Evolutionary conservation across 1,140 invertebrate species (phyloP).

Genomic region (Zophobas morio): DNA sequence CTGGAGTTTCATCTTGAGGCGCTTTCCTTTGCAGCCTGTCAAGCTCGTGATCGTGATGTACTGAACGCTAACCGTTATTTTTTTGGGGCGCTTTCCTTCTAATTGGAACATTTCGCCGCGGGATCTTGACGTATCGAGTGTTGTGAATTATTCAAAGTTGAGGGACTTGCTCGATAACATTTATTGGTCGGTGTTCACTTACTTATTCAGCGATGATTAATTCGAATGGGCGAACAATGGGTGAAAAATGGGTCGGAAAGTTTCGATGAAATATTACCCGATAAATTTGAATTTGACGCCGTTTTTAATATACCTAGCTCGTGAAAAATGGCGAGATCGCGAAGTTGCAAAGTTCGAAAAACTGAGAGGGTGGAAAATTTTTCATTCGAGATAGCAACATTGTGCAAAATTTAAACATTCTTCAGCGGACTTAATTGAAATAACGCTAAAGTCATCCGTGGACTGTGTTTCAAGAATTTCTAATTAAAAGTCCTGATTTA

Average conservation of each 20-base stretch:
- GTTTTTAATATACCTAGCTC: not conserved
- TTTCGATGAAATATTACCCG: not conserved
- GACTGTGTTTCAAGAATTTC: too few species aligned
- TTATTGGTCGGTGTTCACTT: not conserved
- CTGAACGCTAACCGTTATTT: not conserved
- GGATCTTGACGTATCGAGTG: constrained; percentile 1
- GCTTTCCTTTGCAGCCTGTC: constrained; percentile 27
- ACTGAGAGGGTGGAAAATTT: too few species aligned
- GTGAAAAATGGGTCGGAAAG: constrained; percentile 22
- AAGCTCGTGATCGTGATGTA: not conserved
- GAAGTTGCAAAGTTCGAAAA: too few species aligned
- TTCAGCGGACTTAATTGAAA: too few species aligned
- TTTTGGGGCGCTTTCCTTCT: not conserved
- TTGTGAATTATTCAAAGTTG: constrained; percentile 12
- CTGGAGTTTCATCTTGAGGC: constrained; percentile 20
- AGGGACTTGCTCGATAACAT: not conserved
- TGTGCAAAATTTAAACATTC: too few species aligned
- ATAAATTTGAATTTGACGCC: constrained; percentile 11
- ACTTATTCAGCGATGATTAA: constrained; percentile 2
- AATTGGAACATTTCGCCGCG: constrained; percentile 9
- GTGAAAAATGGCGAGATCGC: too few species aligned
- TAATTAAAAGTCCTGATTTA: too few species aligned
- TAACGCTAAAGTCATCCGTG: too few species aligned
- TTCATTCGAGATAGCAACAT: too few species aligned
- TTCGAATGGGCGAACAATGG: not conserved